Base-by-base conservation (phyloP, 2,888 invertebrate species). In the Sturmia bella region DNA sequence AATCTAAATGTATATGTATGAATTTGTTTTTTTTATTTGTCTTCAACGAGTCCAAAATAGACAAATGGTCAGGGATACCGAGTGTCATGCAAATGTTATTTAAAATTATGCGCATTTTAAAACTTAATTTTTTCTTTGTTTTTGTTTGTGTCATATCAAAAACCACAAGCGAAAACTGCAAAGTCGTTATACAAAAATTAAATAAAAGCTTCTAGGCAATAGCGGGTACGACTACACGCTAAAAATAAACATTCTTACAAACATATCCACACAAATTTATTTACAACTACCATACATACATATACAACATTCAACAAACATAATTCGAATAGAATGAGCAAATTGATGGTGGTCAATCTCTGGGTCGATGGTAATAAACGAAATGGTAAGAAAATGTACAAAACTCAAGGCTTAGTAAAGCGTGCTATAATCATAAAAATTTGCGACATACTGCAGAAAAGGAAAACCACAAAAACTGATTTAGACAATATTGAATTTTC, bases 61-160 rank as follows among this genome's bases (percentile, higher is more conserved):
- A 48, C 63, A 59, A 80, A 43, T 73, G 64, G 68, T 77, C 70
- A 64, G 59, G 70, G 41, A 74, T 59, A 48, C 19, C 50, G 17
- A n/a, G 48, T 37, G 54, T 64, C 39, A 59, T 50, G 41, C 21
- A 17, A 24, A 27, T 73, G 56, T 56, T 78, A 63, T 77, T 66
- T 3, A 81, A 82, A 81, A 64, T 77, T 81, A 74, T 81, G 73
- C 64, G 77, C 74, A 80, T 80, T 77, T 74, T 57, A 74, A 75
- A 66, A 41, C 19, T 43, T 11, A 17, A 59, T 15, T 73, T 45
- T 48, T 32, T 43, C 7, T 17, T 59, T 19, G 21, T 15, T 37
- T 32, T 41, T 17, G 39, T n/a, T 6, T 50, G 19, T 12, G 43
- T 13, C 21, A 66, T 21, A 59, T 15, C 21, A 43, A 64, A 72